Evolutionary conservation across 2,888 invertebrate species (phyloP).

Genomic region (Barypeithes pellucidus): DNA sequence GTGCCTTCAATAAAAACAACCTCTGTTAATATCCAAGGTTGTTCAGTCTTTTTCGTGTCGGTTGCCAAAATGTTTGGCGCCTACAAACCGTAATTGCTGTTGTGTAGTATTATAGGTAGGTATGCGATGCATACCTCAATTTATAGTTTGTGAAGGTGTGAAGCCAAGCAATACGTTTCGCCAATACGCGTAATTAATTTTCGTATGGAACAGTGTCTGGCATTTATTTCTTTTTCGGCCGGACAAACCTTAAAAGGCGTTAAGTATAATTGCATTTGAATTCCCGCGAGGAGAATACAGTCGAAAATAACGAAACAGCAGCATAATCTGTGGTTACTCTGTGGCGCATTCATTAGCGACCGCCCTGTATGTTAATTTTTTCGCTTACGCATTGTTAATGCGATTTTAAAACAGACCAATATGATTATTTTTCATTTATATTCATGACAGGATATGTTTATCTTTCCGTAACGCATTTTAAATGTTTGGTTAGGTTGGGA

Average conservation of each 20-base stretch:
- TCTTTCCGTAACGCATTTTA: neutral
- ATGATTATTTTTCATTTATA: conserved; percentile 12
- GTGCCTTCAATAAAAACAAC: conserved; percentile 26
- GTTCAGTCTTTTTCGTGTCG: conserved; percentile 22
- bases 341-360: too few species aligned
- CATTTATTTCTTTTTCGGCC: too few species aligned
- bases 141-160: conserved; percentile 11
- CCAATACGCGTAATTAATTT: too few species aligned
- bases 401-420: too few species aligned
- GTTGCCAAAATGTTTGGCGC: conserved; percentile 37
- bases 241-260: too few species aligned
- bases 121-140: conserved; percentile 8
- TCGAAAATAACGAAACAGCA: too few species aligned
- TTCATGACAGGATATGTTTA: conserved; percentile 22
- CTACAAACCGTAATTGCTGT: conserved; percentile 21
- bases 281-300: too few species aligned
- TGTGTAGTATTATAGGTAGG: neutral
- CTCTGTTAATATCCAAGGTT: conserved; percentile 40
- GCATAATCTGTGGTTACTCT: too few species aligned
- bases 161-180: neutral
- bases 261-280: too few species aligned
- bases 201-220: neutral
- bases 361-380: too few species aligned
- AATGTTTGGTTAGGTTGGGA: neutral
- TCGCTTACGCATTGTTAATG: too few species aligned